Percentiles rank a stretch among this genome's conserved stretches.
These are phyloP conservation scores for Gila orcuttii DNA, from an alignment of 2,113 vertebrate species.

Conservation along the genomic window DNA sequence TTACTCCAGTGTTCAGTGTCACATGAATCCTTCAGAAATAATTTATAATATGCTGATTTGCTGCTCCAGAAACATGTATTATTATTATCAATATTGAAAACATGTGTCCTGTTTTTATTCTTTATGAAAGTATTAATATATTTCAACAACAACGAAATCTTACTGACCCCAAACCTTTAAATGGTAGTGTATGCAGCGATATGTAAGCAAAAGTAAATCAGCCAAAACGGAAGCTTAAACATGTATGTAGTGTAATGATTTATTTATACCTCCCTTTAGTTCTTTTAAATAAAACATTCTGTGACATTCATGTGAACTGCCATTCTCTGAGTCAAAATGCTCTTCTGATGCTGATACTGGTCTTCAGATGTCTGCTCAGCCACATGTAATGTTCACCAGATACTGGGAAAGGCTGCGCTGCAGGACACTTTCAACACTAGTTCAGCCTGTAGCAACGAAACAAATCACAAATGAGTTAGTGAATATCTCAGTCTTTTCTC, in stretches of 20 bases:
- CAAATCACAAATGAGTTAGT: neutral
- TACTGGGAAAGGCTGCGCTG: neutral
- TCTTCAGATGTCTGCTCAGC: conserved; percentile 10
- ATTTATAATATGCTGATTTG: neutral
- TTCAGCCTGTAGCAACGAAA: neutral
- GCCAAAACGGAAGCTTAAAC: neutral
- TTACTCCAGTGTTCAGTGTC: neutral
- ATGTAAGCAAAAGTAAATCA: neutral
- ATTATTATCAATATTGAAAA: neutral
- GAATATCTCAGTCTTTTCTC: neutral
- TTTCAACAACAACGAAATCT: neutral
- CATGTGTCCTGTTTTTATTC: neutral
- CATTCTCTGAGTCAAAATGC: neutral
- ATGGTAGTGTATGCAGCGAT: neutral
- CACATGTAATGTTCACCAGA: conserved; percentile 7
- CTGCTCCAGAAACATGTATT: neutral
- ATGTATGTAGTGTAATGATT: neutral
- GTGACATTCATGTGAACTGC: neutral
- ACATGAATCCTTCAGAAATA: neutral
- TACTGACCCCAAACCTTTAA: neutral
- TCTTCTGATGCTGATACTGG: neutral
- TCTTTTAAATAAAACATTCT: conserved; percentile 24
- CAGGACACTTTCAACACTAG: neutral
- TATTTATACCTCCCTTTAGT: neutral
- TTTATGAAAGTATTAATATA: too few relatives aligned